Percentiles rank a stretch among this genome's conserved stretches.
Evolutionary conservation across 2,888 invertebrate species (phyloP).

Genomic region (Xylophagus ater): DNA sequence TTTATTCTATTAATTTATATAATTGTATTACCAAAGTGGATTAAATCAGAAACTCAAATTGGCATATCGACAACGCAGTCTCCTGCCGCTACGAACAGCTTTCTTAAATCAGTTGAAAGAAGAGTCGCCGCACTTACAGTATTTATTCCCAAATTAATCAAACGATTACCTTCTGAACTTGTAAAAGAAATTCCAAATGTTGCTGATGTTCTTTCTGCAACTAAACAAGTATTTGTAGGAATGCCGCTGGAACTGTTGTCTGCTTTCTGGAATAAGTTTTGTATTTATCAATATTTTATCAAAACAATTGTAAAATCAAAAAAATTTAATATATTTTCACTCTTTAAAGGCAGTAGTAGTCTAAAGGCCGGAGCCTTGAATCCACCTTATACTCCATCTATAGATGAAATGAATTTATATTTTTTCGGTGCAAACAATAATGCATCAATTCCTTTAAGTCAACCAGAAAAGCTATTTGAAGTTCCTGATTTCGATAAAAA

Average conservation of each 20-base stretch:
- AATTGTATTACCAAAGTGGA: too few species aligned
- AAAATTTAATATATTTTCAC: neutral
- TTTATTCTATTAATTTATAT: too few species aligned
- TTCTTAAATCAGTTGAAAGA: neutral
- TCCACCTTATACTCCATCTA: constrained; percentile 3
- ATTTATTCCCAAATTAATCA: neutral
- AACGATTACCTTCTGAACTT: constrained; percentile 1
- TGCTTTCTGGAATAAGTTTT: neutral
- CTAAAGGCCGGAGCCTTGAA: constrained; percentile 3
- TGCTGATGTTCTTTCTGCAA: constrained; percentile 6
- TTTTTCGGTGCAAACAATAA: constrained; percentile 1
- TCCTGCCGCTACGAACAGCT: neutral
- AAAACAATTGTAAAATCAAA: neutral
- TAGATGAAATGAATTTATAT: constrained; percentile 1
- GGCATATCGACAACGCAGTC: neutral
- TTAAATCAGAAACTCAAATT: too few species aligned
- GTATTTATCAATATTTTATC: neutral
- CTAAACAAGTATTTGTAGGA: constrained; percentile 13
- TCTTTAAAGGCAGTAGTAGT: neutral
- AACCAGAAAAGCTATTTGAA: neutral
- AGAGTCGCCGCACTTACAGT: neutral
- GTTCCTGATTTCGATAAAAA: constrained; percentile 5
- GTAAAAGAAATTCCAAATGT: constrained; percentile 8
- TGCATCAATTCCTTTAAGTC: neutral
- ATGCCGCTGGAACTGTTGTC: constrained; percentile 7